Base-by-base conservation (phyloP, 1,140 invertebrate genomes). In the Charaxes varanes region DNA sequence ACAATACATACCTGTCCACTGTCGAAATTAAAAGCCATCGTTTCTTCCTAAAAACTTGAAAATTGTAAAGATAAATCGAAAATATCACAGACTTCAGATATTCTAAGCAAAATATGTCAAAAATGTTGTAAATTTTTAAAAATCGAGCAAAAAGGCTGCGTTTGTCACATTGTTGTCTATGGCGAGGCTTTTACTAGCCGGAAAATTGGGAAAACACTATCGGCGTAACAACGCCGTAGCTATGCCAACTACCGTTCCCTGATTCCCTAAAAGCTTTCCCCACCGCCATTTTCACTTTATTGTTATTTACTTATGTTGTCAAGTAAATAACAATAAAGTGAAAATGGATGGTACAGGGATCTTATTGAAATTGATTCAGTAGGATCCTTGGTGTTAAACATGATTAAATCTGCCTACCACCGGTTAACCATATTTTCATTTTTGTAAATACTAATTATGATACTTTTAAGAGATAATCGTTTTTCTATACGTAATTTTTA, bases 11-110 rank as follows among this genome's bases (percentile, higher is more conserved):
- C 74, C 47, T 82, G 78, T 8, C 72, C 74, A 33, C 78, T 79
- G 27, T 82, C 74, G 44, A 82, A 82, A 52, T 76, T 71, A 46
- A 59, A 79, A 17, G 78, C 70, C 78, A 82, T 82, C 21, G 6
- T 40, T 48, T 18, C 27, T 43, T 30, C 35, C 36, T 31, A 13
- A 28, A 14, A 41, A 34, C 23, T 42, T 22, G 11, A 37, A 61
- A 48, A 46, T 49, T 51, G 28, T 42, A 37, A 61, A 46, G 43
- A 34, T 40, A 42, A 24, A 18, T 38, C 26, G 19, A 59, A 66
- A 65, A 63, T 59, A 63, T 65, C 61, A 69, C 57, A 65, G 46
- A 28, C 27, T 15, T 32, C 16, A 37, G 23, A 48, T 32, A 14
- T 46, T 31, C 40, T 36, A 24, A 41, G 42, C 38, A 49, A 53